Conservation (phyloP, 1,140 invertebrate genomes). For the Radopholus similis region DNA sequence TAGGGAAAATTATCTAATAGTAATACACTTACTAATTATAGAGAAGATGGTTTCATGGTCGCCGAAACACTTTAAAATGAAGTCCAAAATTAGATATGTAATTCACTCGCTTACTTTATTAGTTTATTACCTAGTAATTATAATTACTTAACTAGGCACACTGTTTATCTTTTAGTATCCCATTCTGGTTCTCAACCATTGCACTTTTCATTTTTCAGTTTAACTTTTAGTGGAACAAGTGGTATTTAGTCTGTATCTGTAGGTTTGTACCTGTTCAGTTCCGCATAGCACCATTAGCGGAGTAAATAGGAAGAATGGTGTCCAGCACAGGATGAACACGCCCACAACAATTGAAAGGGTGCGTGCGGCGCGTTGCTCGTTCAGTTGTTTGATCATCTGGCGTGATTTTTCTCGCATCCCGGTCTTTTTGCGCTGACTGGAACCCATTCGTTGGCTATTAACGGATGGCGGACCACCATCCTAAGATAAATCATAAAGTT, state of each 20-base stretch:
- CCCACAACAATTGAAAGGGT: conserved; percentile 86
- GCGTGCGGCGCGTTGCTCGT: conserved; percentile 70
- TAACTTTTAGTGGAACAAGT: background rate
- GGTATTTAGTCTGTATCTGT: background rate
- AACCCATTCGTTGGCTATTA: background rate
- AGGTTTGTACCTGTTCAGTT: conserved; percentile 4
- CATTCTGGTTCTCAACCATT: too few relatives aligned
- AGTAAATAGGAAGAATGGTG: conserved; percentile 97
- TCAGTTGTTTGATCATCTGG: conserved; percentile 60
- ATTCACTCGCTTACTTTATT: background rate
- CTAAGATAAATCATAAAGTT: background rate
- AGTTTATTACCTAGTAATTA: conserved; percentile 1
- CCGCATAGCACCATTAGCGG: conserved; percentile 77
- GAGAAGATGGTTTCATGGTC: conserved; percentile 74
- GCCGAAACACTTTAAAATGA: conserved; percentile 60
- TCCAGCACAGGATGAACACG: conserved; percentile 91
- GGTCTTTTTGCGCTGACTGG: conserved; percentile 24
- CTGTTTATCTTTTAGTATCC: too few relatives aligned
- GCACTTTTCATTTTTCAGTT: background rate
- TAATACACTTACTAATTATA: too few relatives aligned
- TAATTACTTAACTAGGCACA: too few relatives aligned
- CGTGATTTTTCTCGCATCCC: conserved; percentile 57
- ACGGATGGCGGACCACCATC: background rate
- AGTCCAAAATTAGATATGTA: conserved; percentile 16
- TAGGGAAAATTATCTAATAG: too few relatives aligned